Base-by-base conservation (phyloP, 2,888 invertebrate genomes). In the Entomobrya proxima region DNA sequence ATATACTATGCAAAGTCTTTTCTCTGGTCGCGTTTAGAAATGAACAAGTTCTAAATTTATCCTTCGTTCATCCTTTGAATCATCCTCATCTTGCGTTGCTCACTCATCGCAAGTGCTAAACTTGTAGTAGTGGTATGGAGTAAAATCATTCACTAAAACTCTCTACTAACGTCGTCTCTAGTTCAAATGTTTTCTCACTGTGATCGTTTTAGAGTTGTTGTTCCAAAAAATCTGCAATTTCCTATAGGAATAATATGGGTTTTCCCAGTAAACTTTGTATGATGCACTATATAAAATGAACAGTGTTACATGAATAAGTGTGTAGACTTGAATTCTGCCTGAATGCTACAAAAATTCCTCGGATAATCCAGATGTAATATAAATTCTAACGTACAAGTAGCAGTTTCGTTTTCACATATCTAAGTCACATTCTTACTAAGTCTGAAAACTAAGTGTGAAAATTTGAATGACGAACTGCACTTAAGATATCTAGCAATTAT, bases 31-130 rank as follows among this genome's bases (percentile, higher is more conserved):
- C 18, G 21, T 7, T 52, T 40, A n/a, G 47, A 6, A 74, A 50
- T 35, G 52, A 61, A 50, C 30, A 13, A 35, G 67, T 78, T 78
- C 78, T 78, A 78, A 78, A 78, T 78, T 78, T 78, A 78, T 78
- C 78, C 44, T 52, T 67, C 35, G n/a, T 52, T 52, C 37, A 35
- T 50, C 67, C 30, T 6, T 37, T 37, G 15, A 3, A 6, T 47
- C 55, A 55, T 27, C 24, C 37, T 40, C 40, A 13, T 67, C n/a
- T 15, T 27, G 69, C 40, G 30, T 69, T 69, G 47, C 69, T 69
- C 69, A 69, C 27, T 55, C 24, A 27, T 47, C 47, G 35, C 15
- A 64, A 61, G 9, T 44, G 69, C 44, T n/a, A 69, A 47, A 47
- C 7, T 4, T 24, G 47, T n/a, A 21, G n/a, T n/a, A n/a, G n/a